Evolutionary conservation across 2,888 invertebrate genomes (phyloP).

Genomic region (Acronicta alni): DNA sequence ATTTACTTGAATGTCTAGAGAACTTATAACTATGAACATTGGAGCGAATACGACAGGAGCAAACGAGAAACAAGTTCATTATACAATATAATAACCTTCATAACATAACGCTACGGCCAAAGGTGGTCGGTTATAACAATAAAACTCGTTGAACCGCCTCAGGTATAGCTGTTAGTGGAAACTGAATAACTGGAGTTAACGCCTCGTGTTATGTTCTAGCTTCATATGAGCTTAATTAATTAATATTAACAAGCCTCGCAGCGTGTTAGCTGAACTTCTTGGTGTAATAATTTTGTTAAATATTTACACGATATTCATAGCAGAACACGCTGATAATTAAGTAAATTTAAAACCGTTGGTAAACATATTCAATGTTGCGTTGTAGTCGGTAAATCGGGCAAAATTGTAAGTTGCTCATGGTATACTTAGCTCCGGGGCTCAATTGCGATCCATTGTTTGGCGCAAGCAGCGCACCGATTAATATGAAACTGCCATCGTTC

Average conservation of each 20-base stretch:
- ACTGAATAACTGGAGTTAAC: conserved; percentile 61
- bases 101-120: conserved; percentile 37
- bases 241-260: conserved; percentile 77
- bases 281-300: conserved; percentile 73
- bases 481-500: conserved; percentile 44
- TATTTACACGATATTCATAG: conserved; percentile 70
- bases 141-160: conserved; percentile 52
- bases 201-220: conserved; percentile 65
- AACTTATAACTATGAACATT: conserved; percentile 32
- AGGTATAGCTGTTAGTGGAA: conserved; percentile 59
- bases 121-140: conserved; percentile 52
- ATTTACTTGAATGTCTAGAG: conserved; percentile 11
- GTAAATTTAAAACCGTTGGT: conserved; percentile 45
- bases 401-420: conserved; percentile 38
- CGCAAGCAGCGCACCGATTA: conserved; percentile 42
- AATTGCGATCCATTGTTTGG: conserved; percentile 46
- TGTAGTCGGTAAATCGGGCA: conserved; percentile 36
- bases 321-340: conserved; percentile 56
- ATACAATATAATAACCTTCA: conserved; percentile 32
- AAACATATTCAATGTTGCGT: conserved; percentile 43
- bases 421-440: conserved; percentile 17
- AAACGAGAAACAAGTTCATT: conserved; percentile 39
- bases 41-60: conserved; percentile 20
- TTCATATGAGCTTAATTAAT: conserved; percentile 76
- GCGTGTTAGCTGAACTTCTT: conserved; percentile 74